Evolutionary conservation across 2,888 invertebrate genomes (phyloP).

Genomic region (Lydus trimaculatus): DNA sequence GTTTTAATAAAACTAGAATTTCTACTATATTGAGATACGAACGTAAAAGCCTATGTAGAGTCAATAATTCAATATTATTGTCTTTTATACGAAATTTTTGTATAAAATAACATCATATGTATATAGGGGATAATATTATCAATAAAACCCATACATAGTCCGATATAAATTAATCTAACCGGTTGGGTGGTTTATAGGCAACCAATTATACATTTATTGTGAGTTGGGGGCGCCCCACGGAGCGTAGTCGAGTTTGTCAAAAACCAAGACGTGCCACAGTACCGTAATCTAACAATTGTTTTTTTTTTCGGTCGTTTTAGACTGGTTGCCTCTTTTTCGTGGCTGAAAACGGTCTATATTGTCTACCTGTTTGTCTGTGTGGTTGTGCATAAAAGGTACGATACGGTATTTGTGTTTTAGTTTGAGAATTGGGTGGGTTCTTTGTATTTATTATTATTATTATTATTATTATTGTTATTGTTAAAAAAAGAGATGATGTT

Average conservation of each 20-base stretch:
- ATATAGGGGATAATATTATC: too few relatives aligned
- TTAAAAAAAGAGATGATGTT: conserved; percentile 48
- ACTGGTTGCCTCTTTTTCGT: not conserved
- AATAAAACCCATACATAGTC: not conserved
- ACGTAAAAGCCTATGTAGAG: too few relatives aligned
- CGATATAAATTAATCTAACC: not conserved
- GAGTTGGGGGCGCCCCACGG: conserved; percentile 15
- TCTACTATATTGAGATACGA: too few relatives aligned
- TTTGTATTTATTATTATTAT: not conserved
- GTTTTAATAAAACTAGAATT: too few relatives aligned
- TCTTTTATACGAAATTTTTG: too few relatives aligned
- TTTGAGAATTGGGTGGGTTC: not conserved
- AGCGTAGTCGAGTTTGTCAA: conserved; percentile 36
- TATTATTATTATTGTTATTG: not conserved
- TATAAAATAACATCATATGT: too few relatives aligned
- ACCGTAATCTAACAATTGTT: conserved; percentile 55
- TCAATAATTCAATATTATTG: too few relatives aligned
- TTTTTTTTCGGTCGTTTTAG: conserved; percentile 39
- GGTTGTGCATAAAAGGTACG: not conserved
- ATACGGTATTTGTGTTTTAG: not conserved
- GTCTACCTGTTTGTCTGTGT: not conserved
- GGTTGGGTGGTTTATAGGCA: not conserved
- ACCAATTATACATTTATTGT: not conserved
- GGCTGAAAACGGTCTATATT: not conserved
- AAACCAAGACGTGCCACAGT: conserved; percentile 40